Evolutionary conservation across 2,113 vertebrate genomes (phyloP).

Genomic region (Pachyramphus minor): DNA sequence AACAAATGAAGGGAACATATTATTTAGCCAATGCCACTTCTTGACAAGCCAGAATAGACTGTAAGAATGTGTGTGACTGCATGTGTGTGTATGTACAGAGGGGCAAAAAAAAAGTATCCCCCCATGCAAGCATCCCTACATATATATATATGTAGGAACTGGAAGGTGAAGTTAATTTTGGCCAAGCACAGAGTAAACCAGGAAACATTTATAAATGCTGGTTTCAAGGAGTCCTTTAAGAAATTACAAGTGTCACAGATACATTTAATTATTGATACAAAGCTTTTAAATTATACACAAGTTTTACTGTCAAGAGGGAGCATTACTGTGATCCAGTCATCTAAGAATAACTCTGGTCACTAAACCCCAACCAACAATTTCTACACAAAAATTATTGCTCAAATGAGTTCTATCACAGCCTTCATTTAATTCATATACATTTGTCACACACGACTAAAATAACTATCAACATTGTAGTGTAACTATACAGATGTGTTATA

Average conservation of each 20-base stretch:
- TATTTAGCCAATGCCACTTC: background rate
- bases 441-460: background rate
- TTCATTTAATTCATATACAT: background rate
- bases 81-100: fast-evolving
- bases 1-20: background rate
- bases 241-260: background rate
- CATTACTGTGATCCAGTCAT: background rate
- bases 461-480: background rate
- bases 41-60: background rate
- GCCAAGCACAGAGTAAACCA: background rate
- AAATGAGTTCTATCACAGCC: background rate
- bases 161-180: background rate
- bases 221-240: background rate
- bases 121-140: background rate
- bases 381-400: background rate
- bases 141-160: background rate
- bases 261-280: background rate
- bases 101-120: fast-evolving
- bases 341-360: background rate
- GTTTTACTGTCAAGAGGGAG: background rate
- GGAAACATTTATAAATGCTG: background rate
- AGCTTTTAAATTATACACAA: background rate
- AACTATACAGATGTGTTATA: background rate
- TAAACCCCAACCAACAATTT: background rate
- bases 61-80: background rate